phyloP scores from a whole-genome alignment of 2,888 invertebrate genomes.

The Tenthredo distinguenda region DNA sequence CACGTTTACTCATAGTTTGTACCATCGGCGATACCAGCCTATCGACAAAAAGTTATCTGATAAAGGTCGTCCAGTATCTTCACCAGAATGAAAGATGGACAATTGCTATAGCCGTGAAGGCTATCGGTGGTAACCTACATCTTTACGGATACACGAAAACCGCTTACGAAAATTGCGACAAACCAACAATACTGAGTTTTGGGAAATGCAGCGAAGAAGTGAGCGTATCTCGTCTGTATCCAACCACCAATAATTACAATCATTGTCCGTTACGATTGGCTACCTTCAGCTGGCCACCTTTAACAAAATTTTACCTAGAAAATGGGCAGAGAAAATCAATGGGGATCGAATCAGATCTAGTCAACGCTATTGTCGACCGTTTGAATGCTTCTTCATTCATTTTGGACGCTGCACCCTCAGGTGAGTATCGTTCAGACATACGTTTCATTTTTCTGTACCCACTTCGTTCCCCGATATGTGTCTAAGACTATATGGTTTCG shows the following conservation, averaged over 20 bases:
- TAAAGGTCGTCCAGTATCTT: neutral
- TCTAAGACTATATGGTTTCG: neutral
- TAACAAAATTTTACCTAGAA: neutral
- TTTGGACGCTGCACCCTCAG: neutral
- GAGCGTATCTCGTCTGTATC: neutral
- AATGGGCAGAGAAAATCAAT: conserved; percentile 10
- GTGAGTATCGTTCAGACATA: neutral
- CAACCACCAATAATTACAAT: conserved; percentile 27
- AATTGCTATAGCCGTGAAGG: neutral
- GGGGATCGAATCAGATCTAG: neutral
- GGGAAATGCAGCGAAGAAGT: conserved; percentile 10
- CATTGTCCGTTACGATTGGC: conserved; percentile 24
- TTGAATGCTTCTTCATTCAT: conserved; percentile 33
- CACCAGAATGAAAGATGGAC: neutral
- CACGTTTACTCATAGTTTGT: conserved; percentile 28
- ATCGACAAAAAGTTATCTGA: conserved; percentile 4
- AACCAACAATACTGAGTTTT: neutral
- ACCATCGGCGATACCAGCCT: neutral
- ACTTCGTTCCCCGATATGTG: neutral
- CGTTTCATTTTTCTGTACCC: neutral
- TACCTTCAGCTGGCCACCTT: conserved; percentile 34
- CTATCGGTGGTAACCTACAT: neutral
- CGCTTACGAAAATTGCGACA: conserved; percentile 8
- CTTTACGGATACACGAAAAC: conserved; percentile 34
- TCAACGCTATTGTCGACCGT: conserved; percentile 19